Evolutionary conservation across 2,888 invertebrate species (phyloP), one percentile per base, ranked within the genome.

Genomic region (Polymixis lichenea): DNA sequence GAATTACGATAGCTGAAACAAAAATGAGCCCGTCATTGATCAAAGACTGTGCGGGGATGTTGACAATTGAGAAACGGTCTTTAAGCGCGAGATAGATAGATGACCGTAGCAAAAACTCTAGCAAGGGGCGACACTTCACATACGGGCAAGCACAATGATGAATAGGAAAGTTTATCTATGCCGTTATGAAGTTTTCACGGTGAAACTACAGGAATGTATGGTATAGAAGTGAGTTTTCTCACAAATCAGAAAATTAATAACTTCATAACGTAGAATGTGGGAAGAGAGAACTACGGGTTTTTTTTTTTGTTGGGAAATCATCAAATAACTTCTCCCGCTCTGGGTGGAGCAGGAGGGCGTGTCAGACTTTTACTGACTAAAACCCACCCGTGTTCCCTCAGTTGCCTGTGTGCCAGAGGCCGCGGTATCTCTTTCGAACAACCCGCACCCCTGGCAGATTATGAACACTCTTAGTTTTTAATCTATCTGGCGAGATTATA

Each of bases 1-100:
- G 4, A 51, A n/a, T 22, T 61, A n/a, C 38, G n/a, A 7, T 19
- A 43, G 15, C 55, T 62, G 17, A 55, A 66, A 61, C 32, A 72
- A 79, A 72, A 66, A 65, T 38, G 15, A 60, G 17, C 15, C 58
- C 7, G 49, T 51, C 73, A 73, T 66, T 61, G 80, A 73, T 80
- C 73, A 78, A 46, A 56, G 77, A 62, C 62, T 78, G 61, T 28
- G 28, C 22, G 38, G 28, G 55, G 61, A 56, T 55, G 53, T 73
- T 62, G 80, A 66, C 65, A 66, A 51, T 55, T 78, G 73, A 79
- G 80, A 72, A 72, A 79, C 80, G 55, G n/a, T 13, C 55, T 55
- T 51, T 72, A 43, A 72, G 53, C 60, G 25, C 32, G 49, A 73
- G 72, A 73, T 72, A 73, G 43, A 78, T 80, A 62, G 38, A 38